Conservation (phyloP, 2,797 vertebrate species). For the Zenarchopterus dispar region DNA sequence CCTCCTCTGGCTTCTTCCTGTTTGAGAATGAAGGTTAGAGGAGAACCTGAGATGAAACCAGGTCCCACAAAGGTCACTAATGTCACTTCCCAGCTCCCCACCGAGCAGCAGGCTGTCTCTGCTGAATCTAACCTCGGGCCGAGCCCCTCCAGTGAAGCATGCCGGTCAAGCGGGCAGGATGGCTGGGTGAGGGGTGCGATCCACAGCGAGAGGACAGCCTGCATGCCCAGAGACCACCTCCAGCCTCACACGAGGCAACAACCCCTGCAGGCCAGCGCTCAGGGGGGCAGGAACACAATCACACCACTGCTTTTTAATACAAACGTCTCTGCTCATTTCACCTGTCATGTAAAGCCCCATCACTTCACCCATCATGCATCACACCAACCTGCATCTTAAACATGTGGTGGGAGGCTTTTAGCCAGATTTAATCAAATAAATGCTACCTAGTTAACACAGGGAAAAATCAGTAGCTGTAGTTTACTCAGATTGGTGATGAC, state of each 20-base stretch:
- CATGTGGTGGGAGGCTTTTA: background rate
- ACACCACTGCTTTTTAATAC: conserved; percentile 25
- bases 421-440: background rate
- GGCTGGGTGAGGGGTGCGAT: background rate
- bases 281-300: conserved; percentile 16
- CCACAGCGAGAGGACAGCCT: conserved; percentile 45
- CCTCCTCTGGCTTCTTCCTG: conserved; percentile 8
- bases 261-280: conserved; percentile 16
- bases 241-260: conserved; percentile 25
- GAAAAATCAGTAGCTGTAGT: background rate
- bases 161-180: conserved; percentile 45
- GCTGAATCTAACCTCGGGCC: conserved; percentile 33
- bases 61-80: conserved; percentile 14
- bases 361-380: conserved; percentile 14
- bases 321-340: conserved; percentile 25
- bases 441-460: too few relatives aligned
- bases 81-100: conserved; percentile 32
- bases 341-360: conserved; percentile 31
- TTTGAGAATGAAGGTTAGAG: conserved; percentile 4
- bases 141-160: conserved; percentile 44
- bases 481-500: too few relatives aligned
- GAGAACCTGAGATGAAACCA: conserved; percentile 20
- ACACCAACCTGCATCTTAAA: conserved; percentile 10
- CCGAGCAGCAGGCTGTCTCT: conserved; percentile 34
- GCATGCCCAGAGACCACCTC: conserved; percentile 47